Conservation (phyloP, 2,113 vertebrate species). For the Camarhynchus parvulus region DNA sequence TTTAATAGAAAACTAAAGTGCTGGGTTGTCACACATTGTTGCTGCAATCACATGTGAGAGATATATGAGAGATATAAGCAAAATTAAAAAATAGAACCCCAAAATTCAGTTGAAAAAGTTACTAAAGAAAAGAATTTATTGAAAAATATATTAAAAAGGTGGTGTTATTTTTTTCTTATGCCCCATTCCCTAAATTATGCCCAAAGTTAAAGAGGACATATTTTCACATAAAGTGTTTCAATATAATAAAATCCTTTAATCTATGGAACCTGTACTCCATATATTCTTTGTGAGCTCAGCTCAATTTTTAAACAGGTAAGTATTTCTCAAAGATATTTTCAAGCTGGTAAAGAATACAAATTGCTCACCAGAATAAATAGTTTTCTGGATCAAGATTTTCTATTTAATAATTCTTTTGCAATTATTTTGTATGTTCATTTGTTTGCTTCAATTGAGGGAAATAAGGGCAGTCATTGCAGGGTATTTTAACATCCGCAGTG, state of each 20-base stretch:
- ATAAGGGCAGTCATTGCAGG: not conserved
- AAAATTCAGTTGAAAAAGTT: not conserved
- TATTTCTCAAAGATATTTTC: not conserved
- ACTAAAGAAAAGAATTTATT: not conserved
- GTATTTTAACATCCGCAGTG: not conserved
- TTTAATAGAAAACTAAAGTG: not conserved
- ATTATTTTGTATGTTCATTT: not conserved
- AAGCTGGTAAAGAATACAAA: not conserved
- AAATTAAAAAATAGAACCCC: not conserved
- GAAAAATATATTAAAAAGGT: not conserved
- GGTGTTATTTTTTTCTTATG: not conserved
- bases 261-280: not conserved
- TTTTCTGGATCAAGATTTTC: not conserved
- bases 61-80: not conserved
- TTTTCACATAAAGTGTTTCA: not conserved
- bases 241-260: not conserved
- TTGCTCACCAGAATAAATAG: rapidly evolving
- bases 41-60: not conserved
- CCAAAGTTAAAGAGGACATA: not conserved
- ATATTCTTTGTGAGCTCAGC: not conserved
- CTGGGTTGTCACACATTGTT: not conserved
- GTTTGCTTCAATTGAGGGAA: not conserved
- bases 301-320: not conserved
- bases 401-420: not conserved
- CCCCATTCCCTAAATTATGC: not conserved